Evolutionary conservation across 2,113 vertebrate genomes (phyloP).

Genomic region (Oncorhynchus clarkii): DNA sequence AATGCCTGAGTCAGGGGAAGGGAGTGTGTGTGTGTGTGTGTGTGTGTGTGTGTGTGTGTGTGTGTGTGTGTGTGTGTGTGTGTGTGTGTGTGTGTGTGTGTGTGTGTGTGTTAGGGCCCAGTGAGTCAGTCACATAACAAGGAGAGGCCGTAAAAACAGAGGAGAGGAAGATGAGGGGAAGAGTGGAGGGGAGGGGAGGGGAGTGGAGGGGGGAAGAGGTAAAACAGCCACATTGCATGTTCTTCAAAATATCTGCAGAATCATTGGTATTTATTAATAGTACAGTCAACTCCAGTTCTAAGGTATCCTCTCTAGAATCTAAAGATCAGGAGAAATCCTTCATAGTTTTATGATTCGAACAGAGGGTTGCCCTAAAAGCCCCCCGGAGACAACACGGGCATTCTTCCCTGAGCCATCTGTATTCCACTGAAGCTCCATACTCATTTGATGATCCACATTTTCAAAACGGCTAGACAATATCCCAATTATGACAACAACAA

Average conservation of each 20-base stretch:
- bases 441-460: constrained; percentile 14
- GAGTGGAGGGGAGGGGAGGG: too few relatives aligned
- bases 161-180: background rate
- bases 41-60: too few relatives aligned
- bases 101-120: constrained; percentile 37
- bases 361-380: background rate
- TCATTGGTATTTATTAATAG: too few relatives aligned
- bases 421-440: background rate
- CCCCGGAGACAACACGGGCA: constrained; percentile 6
- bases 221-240: too few relatives aligned
- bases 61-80: too few relatives aligned
- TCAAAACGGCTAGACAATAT: constrained; percentile 13
- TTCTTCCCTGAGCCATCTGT: constrained; percentile 3
- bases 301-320: too few relatives aligned
- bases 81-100: too few relatives aligned
- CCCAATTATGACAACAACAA: constrained; percentile 18
- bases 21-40: background rate
- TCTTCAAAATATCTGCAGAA: too few relatives aligned
- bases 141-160: constrained; percentile 61
- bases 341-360: background rate
- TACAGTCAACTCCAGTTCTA: too few relatives aligned
- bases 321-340: background rate
- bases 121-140: constrained; percentile 54
- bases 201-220: too few relatives aligned
- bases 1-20: constrained; percentile 67